Base-by-base conservation (phyloP, 1,140 invertebrate genomes). In the Aphelinus atriplicis region DNA sequence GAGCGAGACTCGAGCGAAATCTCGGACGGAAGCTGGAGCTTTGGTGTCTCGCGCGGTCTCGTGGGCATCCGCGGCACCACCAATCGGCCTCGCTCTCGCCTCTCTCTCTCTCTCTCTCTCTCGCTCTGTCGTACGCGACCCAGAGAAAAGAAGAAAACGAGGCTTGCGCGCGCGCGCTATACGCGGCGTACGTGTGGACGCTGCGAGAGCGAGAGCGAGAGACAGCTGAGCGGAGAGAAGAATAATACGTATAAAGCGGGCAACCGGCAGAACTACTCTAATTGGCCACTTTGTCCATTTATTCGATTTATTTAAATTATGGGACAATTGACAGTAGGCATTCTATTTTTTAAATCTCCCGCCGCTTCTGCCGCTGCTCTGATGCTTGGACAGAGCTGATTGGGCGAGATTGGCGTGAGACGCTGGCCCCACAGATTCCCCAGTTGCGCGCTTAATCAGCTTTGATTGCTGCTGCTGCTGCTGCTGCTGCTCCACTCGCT, bases 261-360 rank as follows among this genome's bases (percentile, higher is more conserved):
- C 83, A 85, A 84, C 77, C 83, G 85, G 82, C 86, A 88, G 26
- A 26, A 87, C 85, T 87, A 88, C 85, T 88, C 86, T 88, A 88
- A 88, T 87, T 88, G 87, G 85, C 87, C 87, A 88, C 87, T 88
- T 88, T 88, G 87, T 87, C 86, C 87, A 88, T 88, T 88, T 88
- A 88, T 88, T 88, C 87, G 87, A 88, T 88, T 88, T 88, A 88
- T 88, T 88, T 88, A 88, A 88, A 88, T 88, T 87, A 88, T 88
- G 86, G 87, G 85, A 88, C 87, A 88, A 88, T 88, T 88, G 87
- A 88, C 87, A 88, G 86, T 87, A 88, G 87, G 87, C 86, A 88
- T 88, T 88, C 87, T 88, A 88, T 88, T 88, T 88, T 87, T 88
- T 88, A 87, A 87, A 87, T 88, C 87, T 88, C 86, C 85, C 85